A percentile compares a stretch with the other conserved stretches of the same genome.
Evolutionary conservation across 2,797 vertebrate species (phyloP).

Genomic region (Sitta carolinensis): DNA sequence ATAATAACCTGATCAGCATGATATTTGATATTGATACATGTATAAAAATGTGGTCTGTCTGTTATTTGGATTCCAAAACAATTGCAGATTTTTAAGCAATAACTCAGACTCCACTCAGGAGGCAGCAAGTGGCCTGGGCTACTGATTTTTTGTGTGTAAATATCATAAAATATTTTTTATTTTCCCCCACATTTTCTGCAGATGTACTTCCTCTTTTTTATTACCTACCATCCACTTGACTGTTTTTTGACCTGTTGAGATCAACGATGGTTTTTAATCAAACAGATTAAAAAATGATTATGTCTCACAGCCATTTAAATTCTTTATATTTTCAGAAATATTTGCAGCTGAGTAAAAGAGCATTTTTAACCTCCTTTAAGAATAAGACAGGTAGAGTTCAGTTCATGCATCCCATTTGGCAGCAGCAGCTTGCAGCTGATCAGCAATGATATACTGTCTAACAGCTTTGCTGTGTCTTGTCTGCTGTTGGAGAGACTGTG

Average conservation of each 20-base stretch:
- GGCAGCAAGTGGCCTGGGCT: not conserved
- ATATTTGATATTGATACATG: not conserved
- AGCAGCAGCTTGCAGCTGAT: not conserved
- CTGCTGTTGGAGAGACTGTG: slow-evolving; percentile 2
- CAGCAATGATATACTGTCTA: not conserved
- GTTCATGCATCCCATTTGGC: not conserved
- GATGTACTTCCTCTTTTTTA: not conserved
- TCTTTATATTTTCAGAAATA: not conserved
- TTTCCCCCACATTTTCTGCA: not conserved
- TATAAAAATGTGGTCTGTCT: not conserved
- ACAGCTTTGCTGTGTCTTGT: slow-evolving; percentile 16
- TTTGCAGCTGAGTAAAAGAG: not conserved
- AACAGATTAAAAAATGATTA: not conserved
- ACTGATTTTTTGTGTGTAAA: not conserved
- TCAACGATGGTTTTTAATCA: not conserved
- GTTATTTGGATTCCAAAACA: not conserved
- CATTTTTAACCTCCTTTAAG: not conserved
- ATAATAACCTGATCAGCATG: not conserved
- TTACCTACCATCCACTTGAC: not conserved
- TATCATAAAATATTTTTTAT: not conserved
- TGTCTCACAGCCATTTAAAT: not conserved
- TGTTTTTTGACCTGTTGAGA: not conserved
- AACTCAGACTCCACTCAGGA: not conserved
- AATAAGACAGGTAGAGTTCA: not conserved
- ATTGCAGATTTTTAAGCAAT: not conserved